A percentile compares a stretch with the other conserved stretches of the same genome.
These are phyloP conservation scores for Aphis gossypii DNA, from an alignment of 1,140 invertebrate genomes.

Conservation along the genomic window DNA sequence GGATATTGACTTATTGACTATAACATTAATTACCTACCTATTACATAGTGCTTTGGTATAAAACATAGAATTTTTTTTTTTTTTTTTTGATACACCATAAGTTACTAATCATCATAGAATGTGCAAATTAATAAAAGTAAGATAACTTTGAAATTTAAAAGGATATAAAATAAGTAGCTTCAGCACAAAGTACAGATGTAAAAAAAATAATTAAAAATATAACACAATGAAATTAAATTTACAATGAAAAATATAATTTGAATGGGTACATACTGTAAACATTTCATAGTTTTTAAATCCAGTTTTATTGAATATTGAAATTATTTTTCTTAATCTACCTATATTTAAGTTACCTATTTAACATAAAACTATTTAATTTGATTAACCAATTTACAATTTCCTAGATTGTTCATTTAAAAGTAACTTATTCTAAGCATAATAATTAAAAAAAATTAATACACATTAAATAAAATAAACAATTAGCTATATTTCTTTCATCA, in stretches of 20 bases:
- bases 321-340: background rate
- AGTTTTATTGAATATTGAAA: background rate
- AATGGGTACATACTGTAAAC: background rate
- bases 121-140: background rate
- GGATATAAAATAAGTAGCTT: background rate
- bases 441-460: background rate
- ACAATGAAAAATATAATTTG: background rate
- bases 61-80: no score
- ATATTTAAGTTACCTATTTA: background rate
- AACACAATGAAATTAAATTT: slow-evolving; percentile 11
- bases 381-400: background rate
- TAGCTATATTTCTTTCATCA: slow-evolving; percentile 21
- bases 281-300: background rate
- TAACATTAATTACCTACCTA: background rate
- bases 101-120: background rate
- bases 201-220: background rate
- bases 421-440: background rate
- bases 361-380: background rate
- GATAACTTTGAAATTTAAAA: background rate
- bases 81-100: background rate
- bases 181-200: background rate
- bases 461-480: slow-evolving; percentile 24
- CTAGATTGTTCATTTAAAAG: background rate
- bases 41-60: background rate
- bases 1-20: background rate